phyloP scores from a whole-genome alignment of 2,797 vertebrate species.

The Chaunax sp. region DNA sequence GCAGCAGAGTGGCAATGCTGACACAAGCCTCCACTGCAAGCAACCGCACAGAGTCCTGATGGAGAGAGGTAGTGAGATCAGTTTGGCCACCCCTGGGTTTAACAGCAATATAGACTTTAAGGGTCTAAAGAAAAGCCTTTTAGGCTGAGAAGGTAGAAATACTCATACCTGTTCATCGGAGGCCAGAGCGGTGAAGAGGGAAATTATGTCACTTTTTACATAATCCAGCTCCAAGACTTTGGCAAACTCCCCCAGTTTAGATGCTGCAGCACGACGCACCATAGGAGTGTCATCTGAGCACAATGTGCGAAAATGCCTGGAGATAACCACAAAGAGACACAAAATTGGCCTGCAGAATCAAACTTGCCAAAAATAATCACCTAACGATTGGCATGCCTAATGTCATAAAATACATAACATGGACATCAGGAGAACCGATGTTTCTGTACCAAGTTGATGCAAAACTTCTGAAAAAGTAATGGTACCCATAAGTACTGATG shows the following conservation, averaged over 20 bases:
- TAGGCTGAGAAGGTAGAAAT: background rate
- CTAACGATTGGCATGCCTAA: background rate
- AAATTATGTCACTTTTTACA: slow-evolving; percentile 90
- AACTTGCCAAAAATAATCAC: background rate
- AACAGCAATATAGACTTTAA: background rate
- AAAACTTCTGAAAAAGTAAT: no score
- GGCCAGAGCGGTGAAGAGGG: slow-evolving; percentile 89
- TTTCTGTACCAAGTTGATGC: no score
- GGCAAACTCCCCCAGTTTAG: slow-evolving; percentile 90
- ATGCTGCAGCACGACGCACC: slow-evolving; percentile 90
- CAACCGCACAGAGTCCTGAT: slow-evolving; percentile 90
- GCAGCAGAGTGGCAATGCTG: slow-evolving; percentile 89
- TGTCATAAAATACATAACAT: background rate
- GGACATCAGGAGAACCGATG: no score
- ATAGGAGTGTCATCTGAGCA: slow-evolving; percentile 91
- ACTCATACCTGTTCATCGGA: slow-evolving; percentile 88
- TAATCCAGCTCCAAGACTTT: slow-evolving; percentile 90
- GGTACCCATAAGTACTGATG: no score
- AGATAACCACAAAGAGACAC: slow-evolving; percentile 27
- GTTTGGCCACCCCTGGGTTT: background rate
- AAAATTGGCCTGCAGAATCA: background rate
- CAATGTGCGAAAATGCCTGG: slow-evolving; percentile 89
- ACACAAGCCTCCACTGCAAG: slow-evolving; percentile 92
- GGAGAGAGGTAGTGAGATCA: slow-evolving; percentile 10
- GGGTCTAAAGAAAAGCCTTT: background rate